Evolutionary conservation across 2,888 invertebrate species (phyloP), one percentile per base, ranked within the genome.

Genomic region (Elysia crispata): DNA sequence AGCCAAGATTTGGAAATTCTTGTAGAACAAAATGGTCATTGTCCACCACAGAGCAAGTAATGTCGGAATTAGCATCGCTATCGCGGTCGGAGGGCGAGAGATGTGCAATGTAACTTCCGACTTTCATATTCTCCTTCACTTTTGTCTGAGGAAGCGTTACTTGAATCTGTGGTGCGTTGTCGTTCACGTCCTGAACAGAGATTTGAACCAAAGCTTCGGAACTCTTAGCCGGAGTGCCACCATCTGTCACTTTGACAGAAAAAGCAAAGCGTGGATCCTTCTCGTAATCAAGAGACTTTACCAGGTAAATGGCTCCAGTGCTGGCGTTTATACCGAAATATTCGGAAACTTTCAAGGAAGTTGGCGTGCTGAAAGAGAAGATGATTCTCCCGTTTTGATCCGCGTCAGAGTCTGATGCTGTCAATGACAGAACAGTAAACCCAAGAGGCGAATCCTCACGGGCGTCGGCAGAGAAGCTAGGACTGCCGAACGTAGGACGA

Each of bases 101-200:
- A 6, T 97, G 98, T 0, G 98, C 98, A 0, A 98, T 98, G 41
- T 98, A 95, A 50, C 96, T 96, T 33, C 97, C 97, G 90, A 96
- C 96, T 78, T 94, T 94, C 0, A 97, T 97, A 92, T 97, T 87
- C 85, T 93, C 93, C 11, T 84, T 81, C 13, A 92, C 89, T 33
- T 86, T 81, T 31, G 91, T 91, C 86, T 95, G 95, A 84, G 96
- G 95, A 79, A 98, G 93, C 91, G 96, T 96, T 25, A 96, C 96
- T 85, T 96, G 96, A 0, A 96, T 94, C 8, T 95, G 94, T 77
- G 97, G 96, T 0, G 96, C 97, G 92, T 98, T 97, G 72, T 83
- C 83, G 75, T 95, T 93, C 0, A 98, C 96, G 0, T 96, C 95
- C 25, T 96, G 81, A 18, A 90, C 85, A n/a, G 75, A 84, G n/a